A percentile compares a stretch with the other conserved stretches of the same genome.
Evolutionary conservation across 2,113 vertebrate genomes (phyloP).

Genomic region (Lepisosteus oculatus): DNA sequence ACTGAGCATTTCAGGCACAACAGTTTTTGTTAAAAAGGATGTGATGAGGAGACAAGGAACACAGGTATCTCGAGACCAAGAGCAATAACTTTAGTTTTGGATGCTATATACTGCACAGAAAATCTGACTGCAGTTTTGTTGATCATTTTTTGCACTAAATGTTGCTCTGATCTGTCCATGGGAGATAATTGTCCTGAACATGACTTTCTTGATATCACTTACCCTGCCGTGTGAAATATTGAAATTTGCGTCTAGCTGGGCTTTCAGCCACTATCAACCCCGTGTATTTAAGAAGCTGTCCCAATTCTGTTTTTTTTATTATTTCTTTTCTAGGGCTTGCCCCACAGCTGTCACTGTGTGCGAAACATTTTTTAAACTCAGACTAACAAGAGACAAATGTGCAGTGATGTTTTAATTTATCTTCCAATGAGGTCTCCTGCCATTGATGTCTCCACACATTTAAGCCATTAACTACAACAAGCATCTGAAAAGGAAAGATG

Average conservation of each 20-base stretch:
- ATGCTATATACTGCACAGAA: no score
- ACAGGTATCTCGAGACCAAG: no score
- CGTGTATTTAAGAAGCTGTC: constrained; percentile 4
- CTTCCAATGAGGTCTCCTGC: constrained; percentile 1
- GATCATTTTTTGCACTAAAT: no score
- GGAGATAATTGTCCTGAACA: no score
- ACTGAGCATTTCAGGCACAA: no score
- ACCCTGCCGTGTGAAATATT: not conserved
- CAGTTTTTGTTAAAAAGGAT: no score
- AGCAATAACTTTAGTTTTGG: no score
- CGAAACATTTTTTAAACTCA: constrained; percentile 23
- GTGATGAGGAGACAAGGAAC: no score
- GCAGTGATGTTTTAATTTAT: constrained; percentile 1
- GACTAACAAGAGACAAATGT: constrained; percentile 33
- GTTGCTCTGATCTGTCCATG: no score
- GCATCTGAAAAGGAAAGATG: constrained; percentile 5
- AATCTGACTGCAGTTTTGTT: no score
- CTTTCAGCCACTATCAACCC: constrained; percentile 46
- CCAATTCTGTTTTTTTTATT: constrained; percentile 15
- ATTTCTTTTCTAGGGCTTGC: not conserved
- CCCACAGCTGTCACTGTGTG: constrained; percentile 27
- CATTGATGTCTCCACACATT: constrained; percentile 21
- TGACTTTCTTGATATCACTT: not conserved
- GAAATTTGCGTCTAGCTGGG: constrained; percentile 21
- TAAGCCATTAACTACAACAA: constrained; percentile 49